Percentiles rank a stretch among this genome's conserved stretches.
phyloP scores from a whole-genome alignment of 2,797 vertebrate species.

The Hozukius guyotensis region DNA sequence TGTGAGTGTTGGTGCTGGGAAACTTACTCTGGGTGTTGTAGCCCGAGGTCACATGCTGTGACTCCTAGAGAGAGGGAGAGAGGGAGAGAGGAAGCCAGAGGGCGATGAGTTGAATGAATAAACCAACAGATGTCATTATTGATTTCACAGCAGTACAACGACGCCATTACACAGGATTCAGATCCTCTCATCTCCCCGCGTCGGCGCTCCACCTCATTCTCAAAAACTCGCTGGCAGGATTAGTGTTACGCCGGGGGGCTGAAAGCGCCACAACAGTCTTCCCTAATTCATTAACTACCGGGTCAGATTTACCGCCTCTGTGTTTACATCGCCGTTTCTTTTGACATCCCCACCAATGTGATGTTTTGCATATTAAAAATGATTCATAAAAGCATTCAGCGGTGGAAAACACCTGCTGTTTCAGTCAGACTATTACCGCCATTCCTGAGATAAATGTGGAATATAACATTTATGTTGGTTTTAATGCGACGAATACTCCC shows the following conservation, averaged over 20 bases:
- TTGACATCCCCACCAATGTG: conserved; percentile 4
- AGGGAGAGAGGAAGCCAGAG: conserved; percentile 59
- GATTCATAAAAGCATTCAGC: conserved; percentile 27
- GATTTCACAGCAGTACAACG: conserved; percentile 67
- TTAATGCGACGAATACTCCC: conserved; percentile 26
- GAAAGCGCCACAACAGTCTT: neutral
- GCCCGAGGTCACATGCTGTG: conserved; percentile 93
- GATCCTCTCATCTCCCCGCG: conserved; percentile 36
- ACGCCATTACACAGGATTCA: conserved; percentile 46
- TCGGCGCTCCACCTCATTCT: conserved; percentile 35
- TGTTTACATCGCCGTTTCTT: conserved; percentile 28
- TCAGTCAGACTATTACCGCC: neutral
- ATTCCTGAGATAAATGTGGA: conserved; percentile 16
- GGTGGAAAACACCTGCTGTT: conserved; percentile 11
- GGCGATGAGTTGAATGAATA: conserved; percentile 69
- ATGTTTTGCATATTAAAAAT: conserved; percentile 24
- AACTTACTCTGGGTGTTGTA: conserved; percentile 96
- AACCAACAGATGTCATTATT: conserved; percentile 74
- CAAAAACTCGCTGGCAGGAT: conserved; percentile 46
- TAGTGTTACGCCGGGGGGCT: conserved; percentile 35
- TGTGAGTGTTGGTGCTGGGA: conserved; percentile 45
- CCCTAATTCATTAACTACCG: conserved; percentile 47
- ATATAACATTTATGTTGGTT: conserved; percentile 17
- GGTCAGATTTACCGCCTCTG: conserved; percentile 39
- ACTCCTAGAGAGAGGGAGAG: conserved; percentile 83